Evolutionary conservation across 2,797 vertebrate genomes (phyloP).

Genomic region (Coilia nasus): DNA sequence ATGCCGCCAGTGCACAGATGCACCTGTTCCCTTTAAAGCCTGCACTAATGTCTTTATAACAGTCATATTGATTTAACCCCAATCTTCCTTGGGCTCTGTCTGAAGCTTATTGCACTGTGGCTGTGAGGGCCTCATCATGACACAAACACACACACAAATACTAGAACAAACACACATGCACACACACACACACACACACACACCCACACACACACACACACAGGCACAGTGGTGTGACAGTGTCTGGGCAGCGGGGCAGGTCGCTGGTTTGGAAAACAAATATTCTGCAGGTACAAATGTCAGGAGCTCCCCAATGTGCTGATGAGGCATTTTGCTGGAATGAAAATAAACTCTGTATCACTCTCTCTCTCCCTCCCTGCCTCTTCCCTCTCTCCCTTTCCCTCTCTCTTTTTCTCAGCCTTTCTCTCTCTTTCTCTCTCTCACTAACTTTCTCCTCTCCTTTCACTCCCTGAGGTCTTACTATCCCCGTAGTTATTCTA

Average conservation of each 20-base stretch:
- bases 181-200: background rate
- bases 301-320: slow-evolving; percentile 3
- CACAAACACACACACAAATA: too few species aligned
- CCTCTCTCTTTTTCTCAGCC: background rate
- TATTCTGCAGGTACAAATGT: slow-evolving; percentile 12
- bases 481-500: background rate
- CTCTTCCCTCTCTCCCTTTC: background rate
- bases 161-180: background rate
- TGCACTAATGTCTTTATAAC: background rate
- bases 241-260: slow-evolving; percentile 2
- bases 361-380: background rate
- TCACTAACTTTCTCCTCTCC: background rate
- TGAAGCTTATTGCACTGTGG: background rate
- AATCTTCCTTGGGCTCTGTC: background rate
- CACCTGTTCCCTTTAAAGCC: background rate
- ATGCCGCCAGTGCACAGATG: background rate
- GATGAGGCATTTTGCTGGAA: slow-evolving; percentile 25
- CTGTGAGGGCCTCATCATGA: background rate
- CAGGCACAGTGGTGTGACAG: background rate
- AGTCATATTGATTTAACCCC: background rate
- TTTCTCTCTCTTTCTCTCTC: background rate
- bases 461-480: background rate
- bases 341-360: slow-evolving; percentile 39
- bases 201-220: slow-evolving; percentile 15
- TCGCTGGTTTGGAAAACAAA: background rate